Evolutionary conservation across 2,888 invertebrate genomes (phyloP), one percentile per base, ranked within the genome.

Genomic region (Drosophila monieri): DNA sequence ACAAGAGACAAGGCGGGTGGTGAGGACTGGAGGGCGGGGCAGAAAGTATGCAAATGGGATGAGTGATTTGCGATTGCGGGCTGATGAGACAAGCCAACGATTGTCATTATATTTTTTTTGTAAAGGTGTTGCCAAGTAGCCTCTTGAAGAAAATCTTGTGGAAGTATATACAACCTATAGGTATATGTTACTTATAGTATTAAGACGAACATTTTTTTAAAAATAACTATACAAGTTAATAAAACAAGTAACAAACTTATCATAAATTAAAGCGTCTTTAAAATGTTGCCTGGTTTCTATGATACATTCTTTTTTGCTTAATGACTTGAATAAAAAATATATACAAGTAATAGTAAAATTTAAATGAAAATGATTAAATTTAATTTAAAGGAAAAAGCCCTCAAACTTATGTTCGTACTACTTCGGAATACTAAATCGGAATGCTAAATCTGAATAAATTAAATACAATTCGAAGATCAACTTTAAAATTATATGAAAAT

Each of bases 61-160:
- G 54, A 58, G 54, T 71, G 68, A 58, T 59, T 72, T 49, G 57
- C 39, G 56, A 61, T 62, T 55, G 60, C 47, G 37, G 27, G 15
- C 35, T 62, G 58, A 69, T 57, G 48, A 10, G 65, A 54, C 47
- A 60, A 46, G 66, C 44, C 55, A 69, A 57, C 46, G 67, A 46
- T 59, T 48, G 70, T 55, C 47, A 48, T 41, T 37, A 44, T 27
- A 27, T 15, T 25, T 35, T 21, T 49, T 53, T 52, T 68, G 44
- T 10, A 25, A 5, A 10, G 18, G 8, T 12, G 44, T 62, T 39
- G 47, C 56, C 47, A 59, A 10, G 39, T 12, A 18, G 9, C 43
- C 21, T 51, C 30, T 27, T 30, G 14, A 3, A 10, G 15, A 67
- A 46, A 30, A 37, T 15, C 37, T 55, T 55, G 14, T 43, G n/a